Percentiles rank a stretch among this genome's conserved stretches.
phyloP scores from a whole-genome alignment of 2,888 invertebrate species.

The Lagria hirta region DNA sequence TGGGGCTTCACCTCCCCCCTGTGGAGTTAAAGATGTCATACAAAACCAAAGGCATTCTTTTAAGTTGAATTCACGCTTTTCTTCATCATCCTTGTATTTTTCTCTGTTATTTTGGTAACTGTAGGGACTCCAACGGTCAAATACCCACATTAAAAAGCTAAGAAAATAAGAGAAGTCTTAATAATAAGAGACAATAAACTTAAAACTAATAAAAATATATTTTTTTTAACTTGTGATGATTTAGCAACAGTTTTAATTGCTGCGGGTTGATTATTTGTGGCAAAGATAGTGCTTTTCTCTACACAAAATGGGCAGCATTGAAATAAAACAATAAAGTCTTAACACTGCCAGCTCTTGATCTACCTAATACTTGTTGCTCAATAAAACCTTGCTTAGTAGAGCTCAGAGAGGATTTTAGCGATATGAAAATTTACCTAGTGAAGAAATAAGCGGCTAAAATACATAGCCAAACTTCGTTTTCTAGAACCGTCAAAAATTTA shows the following conservation, averaged over 20 bases:
- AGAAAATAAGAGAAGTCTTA: conserved; percentile 34
- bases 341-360: no score
- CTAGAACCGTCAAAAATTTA: conserved; percentile 94
- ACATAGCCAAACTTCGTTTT: conserved; percentile 95
- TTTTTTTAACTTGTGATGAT: background rate
- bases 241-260: no score
- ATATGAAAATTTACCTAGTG: conserved; percentile 66
- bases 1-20: conserved; percentile 94
- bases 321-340: no score
- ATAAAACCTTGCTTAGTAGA: no score
- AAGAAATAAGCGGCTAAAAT: conserved; percentile 94
- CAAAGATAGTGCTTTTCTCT: no score
- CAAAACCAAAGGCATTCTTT: conserved; percentile 99
- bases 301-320: no score
- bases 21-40: conserved; percentile 96
- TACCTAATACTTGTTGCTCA: no score
- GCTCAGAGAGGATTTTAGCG: background rate
- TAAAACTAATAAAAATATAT: background rate
- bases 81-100: conserved; percentile 89
- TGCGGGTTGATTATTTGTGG: no score
- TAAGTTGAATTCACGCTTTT: conserved; percentile 90
- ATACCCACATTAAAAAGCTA: conserved; percentile 92
- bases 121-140: conserved; percentile 96
- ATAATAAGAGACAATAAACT: background rate
- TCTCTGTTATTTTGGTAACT: conserved; percentile 94